These are phyloP conservation scores for Copidosoma floridanum DNA, from an alignment of 1,140 invertebrate genomes.

Conservation along the genomic window DNA sequence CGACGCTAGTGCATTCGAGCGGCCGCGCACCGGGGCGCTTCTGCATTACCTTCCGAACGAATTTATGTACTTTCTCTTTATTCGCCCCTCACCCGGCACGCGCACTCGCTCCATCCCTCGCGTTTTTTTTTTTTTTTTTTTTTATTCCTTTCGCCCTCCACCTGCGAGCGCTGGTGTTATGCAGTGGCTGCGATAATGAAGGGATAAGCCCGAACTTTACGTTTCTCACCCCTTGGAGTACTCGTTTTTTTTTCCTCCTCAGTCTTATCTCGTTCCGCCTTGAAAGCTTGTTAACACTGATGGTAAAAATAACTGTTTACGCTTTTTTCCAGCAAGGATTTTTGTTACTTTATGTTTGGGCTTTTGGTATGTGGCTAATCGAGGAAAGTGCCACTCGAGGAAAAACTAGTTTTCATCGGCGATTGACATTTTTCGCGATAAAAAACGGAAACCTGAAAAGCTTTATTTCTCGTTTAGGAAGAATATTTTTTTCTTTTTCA, in stretches of 20 bases:
- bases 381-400: too few relatives aligned
- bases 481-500: too few relatives aligned
- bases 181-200: slow-evolving; percentile 8
- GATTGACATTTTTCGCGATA: too few relatives aligned
- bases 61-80: slow-evolving; percentile 37
- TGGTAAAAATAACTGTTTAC: too few relatives aligned
- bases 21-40: slow-evolving; percentile 11
- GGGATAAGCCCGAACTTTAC: slow-evolving; percentile 12
- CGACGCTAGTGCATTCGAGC: slow-evolving; percentile 37
- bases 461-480: too few relatives aligned
- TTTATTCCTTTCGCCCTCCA: slow-evolving; percentile 7
- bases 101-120: neutral
- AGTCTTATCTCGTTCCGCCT: slow-evolving; percentile 4
- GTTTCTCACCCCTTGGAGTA: slow-evolving; percentile 9
- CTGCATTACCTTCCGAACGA: slow-evolving; percentile 29
- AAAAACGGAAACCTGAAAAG: too few relatives aligned
- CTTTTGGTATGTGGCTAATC: too few relatives aligned
- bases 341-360: too few relatives aligned
- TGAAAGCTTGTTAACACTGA: slow-evolving; percentile 5
- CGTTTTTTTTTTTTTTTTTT: slow-evolving; percentile 6
- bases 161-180: neutral
- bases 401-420: too few relatives aligned
- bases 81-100: neutral
- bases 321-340: too few relatives aligned
- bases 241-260: neutral